Evolutionary conservation across 2,113 vertebrate species (phyloP).

Genomic region (Oenanthe oenanthe): DNA sequence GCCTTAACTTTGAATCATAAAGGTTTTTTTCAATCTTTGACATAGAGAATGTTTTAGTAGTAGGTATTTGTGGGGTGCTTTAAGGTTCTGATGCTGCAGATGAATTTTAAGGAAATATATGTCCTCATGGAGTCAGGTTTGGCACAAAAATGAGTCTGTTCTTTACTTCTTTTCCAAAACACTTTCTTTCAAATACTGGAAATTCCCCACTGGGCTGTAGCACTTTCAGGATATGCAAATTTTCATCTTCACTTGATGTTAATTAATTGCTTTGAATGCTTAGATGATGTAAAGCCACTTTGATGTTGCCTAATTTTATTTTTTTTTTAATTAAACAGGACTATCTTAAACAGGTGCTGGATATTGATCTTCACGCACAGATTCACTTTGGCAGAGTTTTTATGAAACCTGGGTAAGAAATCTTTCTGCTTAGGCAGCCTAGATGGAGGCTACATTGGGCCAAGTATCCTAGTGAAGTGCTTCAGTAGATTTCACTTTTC

Average conservation of each 20-base stretch:
- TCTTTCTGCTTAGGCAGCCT: background rate
- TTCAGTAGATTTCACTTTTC: background rate
- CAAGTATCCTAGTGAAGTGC: background rate
- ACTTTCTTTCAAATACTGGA: background rate
- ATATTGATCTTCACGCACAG: slow-evolving; percentile 98
- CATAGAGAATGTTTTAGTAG: background rate
- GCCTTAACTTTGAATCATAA: background rate
- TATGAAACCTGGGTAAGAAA: slow-evolving; percentile 98
- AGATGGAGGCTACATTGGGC: background rate
- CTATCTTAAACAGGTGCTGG: slow-evolving; percentile 99
- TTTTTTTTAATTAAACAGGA: slow-evolving; percentile 82
- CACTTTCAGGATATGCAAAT: background rate
- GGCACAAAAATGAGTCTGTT: slow-evolving; percentile 2
- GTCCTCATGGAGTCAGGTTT: background rate
- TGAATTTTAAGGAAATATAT: background rate
- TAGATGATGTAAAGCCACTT: slow-evolving; percentile 24
- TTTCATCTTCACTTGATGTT: slow-evolving; percentile 15
- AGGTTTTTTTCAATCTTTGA: background rate
- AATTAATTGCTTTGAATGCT: slow-evolving; percentile 33
- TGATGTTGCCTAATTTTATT: slow-evolving; percentile 6
- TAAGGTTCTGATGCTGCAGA: background rate
- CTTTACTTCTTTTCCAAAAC: background rate
- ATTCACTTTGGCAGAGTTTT: slow-evolving; percentile 99
- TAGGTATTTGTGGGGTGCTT: background rate
- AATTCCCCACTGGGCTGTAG: slow-evolving; percentile 10